Base-by-base conservation (phyloP, 2,113 vertebrate species). In the Phycodurus eques region DNA sequence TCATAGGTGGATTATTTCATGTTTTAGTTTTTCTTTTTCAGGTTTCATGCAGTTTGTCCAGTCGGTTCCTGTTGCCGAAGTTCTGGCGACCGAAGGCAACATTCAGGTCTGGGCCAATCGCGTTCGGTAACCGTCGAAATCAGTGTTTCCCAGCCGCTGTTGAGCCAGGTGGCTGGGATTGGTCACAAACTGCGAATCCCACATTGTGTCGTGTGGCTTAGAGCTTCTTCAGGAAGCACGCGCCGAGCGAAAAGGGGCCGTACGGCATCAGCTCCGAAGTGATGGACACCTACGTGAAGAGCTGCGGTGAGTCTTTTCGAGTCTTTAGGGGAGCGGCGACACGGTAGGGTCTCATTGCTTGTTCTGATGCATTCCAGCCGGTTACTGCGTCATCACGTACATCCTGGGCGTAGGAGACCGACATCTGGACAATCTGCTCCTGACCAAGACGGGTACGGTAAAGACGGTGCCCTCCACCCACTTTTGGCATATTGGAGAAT, bases 21-120 rank as follows among this genome's bases (percentile, higher is more conserved):
- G 1, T 4, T 47, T 31, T 1, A 14, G 27, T 14, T 8, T 10
- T 15, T 13, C 71, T 51, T 1, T 74, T 76, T 6, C 82, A 99
- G 98, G 98, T 66, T 99, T 99, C 83, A 99, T 99, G 98, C 98
- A 99, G 89, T 99, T 98, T 83, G 96, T 99, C 76, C 97, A 99
- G 78, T 99, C 98, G 0, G 97, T 99, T 69, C 96, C 98, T 35
- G 98, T 99, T 9, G 98, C 97, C 56, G 98, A 99, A 84, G 97
- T 99, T 68, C 93, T 99, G 73, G 96, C 96, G 13, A 98, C 96
- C 20, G 97, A 99, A 87, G 98, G 97, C 67, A 98, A 96, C 77
- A 99, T 99, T 90, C 98, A 99, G 96, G 97, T 99, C 72, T 79
- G 77, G n/a, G 10, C 46, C 51, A 20, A 1, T 1, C 3, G 5